These are phyloP conservation scores for Ostrea edulis DNA, from an alignment of 1,140 invertebrate species.

Conservation along the genomic window DNA sequence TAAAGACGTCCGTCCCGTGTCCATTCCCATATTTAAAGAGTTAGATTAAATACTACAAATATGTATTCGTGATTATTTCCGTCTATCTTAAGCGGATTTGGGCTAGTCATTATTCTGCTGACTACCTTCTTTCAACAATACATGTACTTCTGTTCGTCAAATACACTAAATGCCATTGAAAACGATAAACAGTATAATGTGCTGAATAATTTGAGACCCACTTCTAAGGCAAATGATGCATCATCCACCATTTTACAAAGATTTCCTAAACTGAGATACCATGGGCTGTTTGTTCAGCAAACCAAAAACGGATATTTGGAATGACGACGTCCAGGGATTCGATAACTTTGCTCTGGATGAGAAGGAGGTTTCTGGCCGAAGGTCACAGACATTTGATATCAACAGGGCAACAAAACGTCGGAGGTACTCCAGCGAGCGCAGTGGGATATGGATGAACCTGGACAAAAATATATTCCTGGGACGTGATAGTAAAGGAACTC, in stretches of 20 bases:
- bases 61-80: neutral
- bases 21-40: neutral
- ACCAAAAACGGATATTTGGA: slow-evolving; percentile 13
- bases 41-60: slow-evolving; percentile 9
- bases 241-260: neutral
- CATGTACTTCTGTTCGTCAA: neutral
- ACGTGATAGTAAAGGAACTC: slow-evolving; percentile 6
- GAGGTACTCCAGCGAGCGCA: neutral
- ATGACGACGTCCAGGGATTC: slow-evolving; percentile 9
- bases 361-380: slow-evolving; percentile 4
- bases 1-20: neutral
- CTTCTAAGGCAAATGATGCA: neutral
- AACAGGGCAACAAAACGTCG: neutral
- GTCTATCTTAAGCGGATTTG: slow-evolving; percentile 22
- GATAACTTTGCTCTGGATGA: slow-evolving; percentile 6
- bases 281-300: slow-evolving; percentile 18
- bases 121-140: slow-evolving; percentile 10
- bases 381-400: neutral
- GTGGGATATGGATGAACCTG: slow-evolving; percentile 19
- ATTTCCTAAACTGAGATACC: neutral
- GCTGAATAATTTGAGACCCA: neutral
- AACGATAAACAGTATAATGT: neutral
- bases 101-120: neutral
- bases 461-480: neutral
- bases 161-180: neutral